Evolutionary conservation across 2,797 vertebrate genomes (phyloP), one percentile per base, ranked within the genome.

Genomic region (Lateolabrax maculatus): DNA sequence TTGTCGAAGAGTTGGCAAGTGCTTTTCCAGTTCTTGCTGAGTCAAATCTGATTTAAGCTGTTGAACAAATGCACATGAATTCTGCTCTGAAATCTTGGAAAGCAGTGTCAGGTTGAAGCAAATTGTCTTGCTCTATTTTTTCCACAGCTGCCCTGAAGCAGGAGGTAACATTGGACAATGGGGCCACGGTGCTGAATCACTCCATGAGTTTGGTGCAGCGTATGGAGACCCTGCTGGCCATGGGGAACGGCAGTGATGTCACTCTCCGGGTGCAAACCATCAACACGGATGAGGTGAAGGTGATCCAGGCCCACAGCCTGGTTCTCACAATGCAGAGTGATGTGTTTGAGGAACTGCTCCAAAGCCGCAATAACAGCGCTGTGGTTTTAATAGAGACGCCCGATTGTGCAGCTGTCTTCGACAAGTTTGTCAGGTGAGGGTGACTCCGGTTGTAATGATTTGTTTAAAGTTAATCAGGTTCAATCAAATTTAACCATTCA

Each of bases 281-380:
- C 0, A 90, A 94, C 91, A 96, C 96, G 0, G 97, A 98, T 0
- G 97, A 99, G 92, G 96, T 98, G 85, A 98, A 97, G 53, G 96
- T 98, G 90, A 97, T 99, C 89, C 97, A 97, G 79, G 94, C 96
- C 39, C 98, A 99, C 91, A 94, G 96, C 76, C 92, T 99, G 92
- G 94, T 99, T 76, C 96, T 99, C 70, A 93, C 94, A 21, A 95
- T 99, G 83, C 98, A 99, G 92, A 99, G 98, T 1, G 94, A 95
- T 37, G 94, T 96, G 65, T 97, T 99, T 5, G 95, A 96, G 86
- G 96, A 94, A 49, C 94, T 98, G 83, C 92, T 99, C 89, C 92
- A 84, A 51, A 96, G 92, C 86, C 95, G 96, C 80, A 99, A 96
- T 0, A 81, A 85, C 19, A 87, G 93, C 0, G 56, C 87, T 9